Conservation (phyloP, 2,888 invertebrate species). For the Nowickia ferox region DNA sequence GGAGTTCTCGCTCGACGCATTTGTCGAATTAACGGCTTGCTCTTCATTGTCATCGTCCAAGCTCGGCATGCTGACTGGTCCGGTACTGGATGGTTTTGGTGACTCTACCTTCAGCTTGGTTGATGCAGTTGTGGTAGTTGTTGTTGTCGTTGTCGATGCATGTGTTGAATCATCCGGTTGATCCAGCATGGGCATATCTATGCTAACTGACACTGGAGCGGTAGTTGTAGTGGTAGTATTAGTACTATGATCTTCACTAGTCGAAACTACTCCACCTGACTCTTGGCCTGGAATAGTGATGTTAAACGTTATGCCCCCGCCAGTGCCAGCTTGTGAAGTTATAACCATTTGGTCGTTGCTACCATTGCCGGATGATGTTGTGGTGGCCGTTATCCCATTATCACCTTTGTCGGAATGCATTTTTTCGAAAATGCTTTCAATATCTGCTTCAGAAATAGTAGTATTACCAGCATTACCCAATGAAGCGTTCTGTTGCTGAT, state of each 20-base stretch:
- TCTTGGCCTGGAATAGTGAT: slow-evolving; percentile 82
- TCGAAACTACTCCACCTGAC: slow-evolving; percentile 75
- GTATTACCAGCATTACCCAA: slow-evolving; percentile 75
- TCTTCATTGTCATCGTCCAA: slow-evolving; percentile 82
- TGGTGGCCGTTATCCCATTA: slow-evolving; percentile 73
- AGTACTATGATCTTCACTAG: slow-evolving; percentile 73
- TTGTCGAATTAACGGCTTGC: slow-evolving; percentile 67
- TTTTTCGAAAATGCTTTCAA: slow-evolving; percentile 83
- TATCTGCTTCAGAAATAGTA: slow-evolving; percentile 81
- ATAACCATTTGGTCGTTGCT: slow-evolving; percentile 81
- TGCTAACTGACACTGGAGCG: slow-evolving; percentile 81
- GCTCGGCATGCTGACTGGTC: slow-evolving; percentile 83
- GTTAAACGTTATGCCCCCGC: slow-evolving; percentile 83
- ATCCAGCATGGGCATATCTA: slow-evolving; percentile 83
- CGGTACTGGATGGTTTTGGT: slow-evolving; percentile 71
- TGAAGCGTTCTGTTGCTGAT: slow-evolving; percentile 51
- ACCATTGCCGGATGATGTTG: slow-evolving; percentile 75
- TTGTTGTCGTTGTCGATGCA: slow-evolving; percentile 73
- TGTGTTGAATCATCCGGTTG: slow-evolving; percentile 80
- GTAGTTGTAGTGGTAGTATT: slow-evolving; percentile 73
- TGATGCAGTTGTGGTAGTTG: slow-evolving; percentile 70
- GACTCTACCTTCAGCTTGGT: slow-evolving; percentile 68
- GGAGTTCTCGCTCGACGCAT: slow-evolving; percentile 64
- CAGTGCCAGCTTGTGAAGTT: slow-evolving; percentile 82
- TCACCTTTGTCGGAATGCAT: slow-evolving; percentile 83